Conservation (phyloP, 1,140 invertebrate species). For the Polypedilum pembai region DNA sequence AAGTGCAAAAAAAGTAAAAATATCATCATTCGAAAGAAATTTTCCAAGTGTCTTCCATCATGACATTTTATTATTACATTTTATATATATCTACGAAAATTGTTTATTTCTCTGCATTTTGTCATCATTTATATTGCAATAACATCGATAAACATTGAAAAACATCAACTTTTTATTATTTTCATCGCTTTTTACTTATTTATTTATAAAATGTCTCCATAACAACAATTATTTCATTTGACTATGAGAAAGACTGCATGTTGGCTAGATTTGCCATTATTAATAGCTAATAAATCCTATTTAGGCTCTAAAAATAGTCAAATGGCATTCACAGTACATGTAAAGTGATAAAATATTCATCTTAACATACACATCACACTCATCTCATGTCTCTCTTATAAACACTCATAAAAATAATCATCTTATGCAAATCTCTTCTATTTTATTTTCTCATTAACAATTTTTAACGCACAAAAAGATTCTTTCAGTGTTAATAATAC, state of each 20-base stretch:
- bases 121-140: constrained; percentile 6
- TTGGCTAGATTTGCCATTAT: not conserved
- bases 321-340: constrained; percentile 23
- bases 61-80: not conserved
- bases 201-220: constrained; percentile 25
- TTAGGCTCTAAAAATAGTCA: constrained; percentile 20
- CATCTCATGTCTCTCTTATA: not conserved
- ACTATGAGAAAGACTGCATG: not conserved
- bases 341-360: constrained; percentile 24
- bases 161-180: constrained; percentile 21
- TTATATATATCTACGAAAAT: not conserved
- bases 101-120: not conserved
- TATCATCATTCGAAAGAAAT: not conserved
- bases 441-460: no score
- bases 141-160: constrained; percentile 27
- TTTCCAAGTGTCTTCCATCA: no score
- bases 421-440: no score
- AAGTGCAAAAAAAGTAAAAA: not conserved
- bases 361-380: not conserved
- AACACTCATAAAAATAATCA: constrained; percentile 24
- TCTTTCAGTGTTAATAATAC: no score
- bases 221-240: constrained; percentile 20
- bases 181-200: constrained; percentile 6
- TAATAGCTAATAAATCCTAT: constrained; percentile 21
- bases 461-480: no score